Evolutionary conservation across 2,113 vertebrate genomes (phyloP).

Genomic region (Neofelis nebulosa): DNA sequence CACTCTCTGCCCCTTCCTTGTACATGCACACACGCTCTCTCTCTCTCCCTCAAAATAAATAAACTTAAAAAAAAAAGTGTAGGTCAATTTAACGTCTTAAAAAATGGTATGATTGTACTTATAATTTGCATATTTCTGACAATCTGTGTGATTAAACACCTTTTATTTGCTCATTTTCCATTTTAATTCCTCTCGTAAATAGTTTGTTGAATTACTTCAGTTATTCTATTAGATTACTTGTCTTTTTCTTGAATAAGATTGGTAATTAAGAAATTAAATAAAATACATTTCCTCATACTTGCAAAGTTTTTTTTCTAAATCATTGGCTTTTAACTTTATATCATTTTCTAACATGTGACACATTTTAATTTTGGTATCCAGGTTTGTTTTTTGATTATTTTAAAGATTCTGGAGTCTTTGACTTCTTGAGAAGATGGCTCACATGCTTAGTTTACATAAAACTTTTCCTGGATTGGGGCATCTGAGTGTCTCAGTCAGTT

Average conservation of each 20-base stretch:
- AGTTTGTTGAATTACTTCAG: neutral
- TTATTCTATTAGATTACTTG: neutral
- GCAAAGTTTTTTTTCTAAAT: neutral
- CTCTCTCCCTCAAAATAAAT: no score
- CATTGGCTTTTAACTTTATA: neutral
- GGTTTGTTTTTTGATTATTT: neutral
- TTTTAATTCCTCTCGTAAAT: neutral
- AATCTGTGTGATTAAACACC: neutral
- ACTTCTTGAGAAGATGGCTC: neutral
- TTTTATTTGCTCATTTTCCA: neutral
- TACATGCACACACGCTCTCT: no score
- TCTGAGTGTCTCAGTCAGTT: no score
- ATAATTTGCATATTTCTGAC: neutral
- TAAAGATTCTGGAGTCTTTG: neutral
- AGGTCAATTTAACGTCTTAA: neutral
- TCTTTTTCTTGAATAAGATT: neutral
- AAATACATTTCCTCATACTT: neutral
- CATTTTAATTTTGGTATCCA: neutral
- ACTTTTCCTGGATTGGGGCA: neutral
- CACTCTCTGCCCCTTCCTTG: no score
- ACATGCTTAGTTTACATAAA: neutral
- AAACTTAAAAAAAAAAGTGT: neutral
- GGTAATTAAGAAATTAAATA: neutral
- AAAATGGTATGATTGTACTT: neutral
- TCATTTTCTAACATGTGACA: neutral